phyloP scores from a whole-genome alignment of 53 echinoderm and acorn worm genomes.

The Paracentrotus lividus region DNA sequence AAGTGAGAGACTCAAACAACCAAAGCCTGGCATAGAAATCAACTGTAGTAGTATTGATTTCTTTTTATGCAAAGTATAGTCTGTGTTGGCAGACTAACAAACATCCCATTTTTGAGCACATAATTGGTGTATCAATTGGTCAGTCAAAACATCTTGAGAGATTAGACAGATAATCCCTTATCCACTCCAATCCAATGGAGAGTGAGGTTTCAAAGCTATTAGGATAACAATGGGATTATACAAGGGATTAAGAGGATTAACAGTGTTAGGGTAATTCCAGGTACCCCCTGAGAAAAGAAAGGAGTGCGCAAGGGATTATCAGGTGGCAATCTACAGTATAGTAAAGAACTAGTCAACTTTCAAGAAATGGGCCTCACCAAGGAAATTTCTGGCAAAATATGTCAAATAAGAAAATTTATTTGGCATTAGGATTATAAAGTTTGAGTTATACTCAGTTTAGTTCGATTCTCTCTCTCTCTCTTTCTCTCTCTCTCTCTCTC shows the following conservation, averaged over 20 bases:
- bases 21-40: no score
- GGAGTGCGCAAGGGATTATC: not conserved
- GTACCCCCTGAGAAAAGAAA: not conserved
- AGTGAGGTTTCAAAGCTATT: not conserved
- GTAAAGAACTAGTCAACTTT: no score
- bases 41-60: no score
- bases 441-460: no score
- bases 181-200: not conserved
- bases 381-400: no score
- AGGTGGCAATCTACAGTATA: no score
- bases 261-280: not conserved
- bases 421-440: no score
- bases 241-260: constrained; percentile 15
- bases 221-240: not conserved
- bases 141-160: not conserved
- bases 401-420: no score
- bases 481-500: not conserved
- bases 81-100: not conserved
- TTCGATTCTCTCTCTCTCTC: no score
- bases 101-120: not conserved
- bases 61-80: not conserved
- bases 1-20: no score
- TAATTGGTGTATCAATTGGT: not conserved
- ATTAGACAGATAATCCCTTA: not conserved
- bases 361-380: no score